A percentile compares a stretch with the other conserved stretches of the same genome.
Conservation (phyloP, 2,797 vertebrate species). For the Falco berigora region DNA sequence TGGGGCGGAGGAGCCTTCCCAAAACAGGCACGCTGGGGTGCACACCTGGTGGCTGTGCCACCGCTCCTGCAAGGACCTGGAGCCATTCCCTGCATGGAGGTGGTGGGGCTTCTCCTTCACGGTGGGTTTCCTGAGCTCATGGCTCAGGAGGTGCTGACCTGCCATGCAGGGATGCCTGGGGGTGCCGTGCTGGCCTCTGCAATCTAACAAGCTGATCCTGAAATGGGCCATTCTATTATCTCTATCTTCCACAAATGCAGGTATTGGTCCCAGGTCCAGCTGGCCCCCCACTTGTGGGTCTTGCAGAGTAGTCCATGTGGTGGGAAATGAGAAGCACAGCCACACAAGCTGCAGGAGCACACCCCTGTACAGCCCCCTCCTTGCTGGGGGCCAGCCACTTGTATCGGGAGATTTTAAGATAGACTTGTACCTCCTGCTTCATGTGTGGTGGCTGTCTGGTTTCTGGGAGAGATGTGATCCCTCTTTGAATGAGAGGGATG, state of each 20-base stretch:
- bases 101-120: not conserved
- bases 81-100: accelerated
- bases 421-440: not conserved
- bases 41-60: not conserved
- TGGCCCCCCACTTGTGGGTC: accelerated
- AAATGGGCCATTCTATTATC: not conserved
- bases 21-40: not conserved
- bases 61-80: not conserved
- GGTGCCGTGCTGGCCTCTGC: accelerated
- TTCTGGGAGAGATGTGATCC: not conserved
- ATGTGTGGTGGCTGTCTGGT: accelerated
- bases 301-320: not conserved
- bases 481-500: not conserved
- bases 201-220: not conserved
- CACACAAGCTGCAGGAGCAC: accelerated
- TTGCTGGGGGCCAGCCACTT: accelerated
- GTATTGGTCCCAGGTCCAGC: not conserved
- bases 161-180: accelerated
- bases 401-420: not conserved
- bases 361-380: accelerated
- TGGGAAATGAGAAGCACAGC: not conserved
- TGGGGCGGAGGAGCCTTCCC: not conserved
- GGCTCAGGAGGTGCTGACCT: not conserved
- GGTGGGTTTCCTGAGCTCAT: accelerated
- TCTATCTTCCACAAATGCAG: not conserved